Conservation (phyloP, 2,888 invertebrate genomes). For the Drosophila tripunctata region DNA sequence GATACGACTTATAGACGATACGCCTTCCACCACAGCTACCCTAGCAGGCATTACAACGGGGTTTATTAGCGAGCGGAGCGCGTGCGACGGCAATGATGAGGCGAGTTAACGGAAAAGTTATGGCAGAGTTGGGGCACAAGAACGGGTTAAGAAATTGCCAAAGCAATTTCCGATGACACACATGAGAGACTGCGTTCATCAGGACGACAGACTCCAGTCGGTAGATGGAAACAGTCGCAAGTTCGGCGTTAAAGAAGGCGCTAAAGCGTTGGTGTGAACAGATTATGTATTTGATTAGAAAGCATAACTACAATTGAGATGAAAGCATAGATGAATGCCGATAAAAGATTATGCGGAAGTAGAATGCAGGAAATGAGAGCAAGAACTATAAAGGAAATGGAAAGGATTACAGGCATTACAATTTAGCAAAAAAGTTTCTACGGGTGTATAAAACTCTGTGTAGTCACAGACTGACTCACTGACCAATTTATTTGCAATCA, state of each 20-base stretch:
- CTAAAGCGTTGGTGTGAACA: conserved; percentile 51
- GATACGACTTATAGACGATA: conserved; percentile 49
- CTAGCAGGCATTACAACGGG: conserved; percentile 31
- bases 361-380: neutral
- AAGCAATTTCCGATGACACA: conserved; percentile 74
- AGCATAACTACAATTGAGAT: conserved; percentile 38
- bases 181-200: conserved; percentile 58
- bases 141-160: conserved; percentile 58
- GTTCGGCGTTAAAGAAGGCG: conserved; percentile 52
- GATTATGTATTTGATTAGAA: conserved; percentile 53
- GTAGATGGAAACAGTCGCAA: conserved; percentile 33
- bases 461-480: too few relatives aligned
- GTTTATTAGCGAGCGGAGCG: conserved; percentile 58
- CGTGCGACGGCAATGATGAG: conserved; percentile 74
- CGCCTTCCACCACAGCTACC: too few relatives aligned
- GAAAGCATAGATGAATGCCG: conserved; percentile 20
- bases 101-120: conserved; percentile 53
- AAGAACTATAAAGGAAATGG: neutral
- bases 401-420: neutral
- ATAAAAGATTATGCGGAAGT: conserved; percentile 9
- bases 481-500: too few relatives aligned
- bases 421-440: too few relatives aligned
- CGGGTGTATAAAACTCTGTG: too few relatives aligned
- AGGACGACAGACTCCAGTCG: conserved; percentile 30
- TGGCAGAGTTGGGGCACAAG: neutral